Base-by-base conservation (phyloP, 2,113 vertebrate species). In the Megaleporinus macrocephalus region DNA sequence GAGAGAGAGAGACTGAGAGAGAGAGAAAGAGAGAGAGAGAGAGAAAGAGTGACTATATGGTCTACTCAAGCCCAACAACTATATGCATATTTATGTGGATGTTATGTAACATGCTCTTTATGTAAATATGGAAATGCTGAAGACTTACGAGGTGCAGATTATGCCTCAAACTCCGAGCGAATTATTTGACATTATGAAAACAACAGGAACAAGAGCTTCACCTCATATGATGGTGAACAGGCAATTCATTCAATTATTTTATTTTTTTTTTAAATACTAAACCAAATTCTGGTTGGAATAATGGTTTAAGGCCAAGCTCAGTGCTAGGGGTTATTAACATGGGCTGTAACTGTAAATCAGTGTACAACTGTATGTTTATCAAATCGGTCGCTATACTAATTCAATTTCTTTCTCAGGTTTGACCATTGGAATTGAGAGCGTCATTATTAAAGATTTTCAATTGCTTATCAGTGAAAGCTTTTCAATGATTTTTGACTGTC, bases 31-130 rank as follows among this genome's bases (percentile, higher is more conserved):
- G 75, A 51, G 12, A 73, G 36, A 80, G 53, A 72, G 59, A 11
- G 29, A 53, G 36, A 12, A 15, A 49, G 47, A 49, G 47, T 5
- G 14, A 11, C 14, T 71, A 51, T 63, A 73, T 22, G 41, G 65
- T 71, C n/a, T 80, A 80, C 78, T 63, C 47, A 76, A 72, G 70
- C 68, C 61, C 59, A 73, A 61, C 29, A 81, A 61, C 30, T 30
- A 66, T 41, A 76, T 69, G 51, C 61, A 85, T 85, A 73, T 85
- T 81, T 51, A 85, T 74, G 27, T 11, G 16, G 20, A 59, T 61
- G 51, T 82, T 85, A 62, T 74, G 55, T 78, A 75, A 85, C 55
- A 41, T 26, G 12, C 26, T 61, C 24, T 73, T 84, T 73, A 65
- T 81, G 59, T 33, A 80, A 77, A 80, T 79, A 36, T 73, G n/a